A percentile compares a stretch with the other conserved stretches of the same genome.
Evolutionary conservation across 2,113 vertebrate species (phyloP).

Genomic region (Sarotherodon lohbergeri): DNA sequence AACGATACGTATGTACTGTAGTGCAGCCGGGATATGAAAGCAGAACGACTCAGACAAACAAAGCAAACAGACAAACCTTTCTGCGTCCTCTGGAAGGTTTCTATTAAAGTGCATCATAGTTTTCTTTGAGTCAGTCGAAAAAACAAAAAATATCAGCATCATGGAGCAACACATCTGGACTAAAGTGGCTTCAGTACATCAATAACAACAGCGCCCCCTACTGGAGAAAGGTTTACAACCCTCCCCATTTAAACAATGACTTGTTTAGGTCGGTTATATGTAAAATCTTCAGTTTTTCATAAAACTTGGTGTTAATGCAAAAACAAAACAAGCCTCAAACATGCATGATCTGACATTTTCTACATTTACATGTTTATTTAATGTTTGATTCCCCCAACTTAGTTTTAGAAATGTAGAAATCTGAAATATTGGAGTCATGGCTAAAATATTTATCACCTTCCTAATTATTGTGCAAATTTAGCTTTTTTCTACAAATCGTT

Average conservation of each 20-base stretch:
- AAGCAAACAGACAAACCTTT: neutral
- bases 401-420: neutral
- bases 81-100: neutral
- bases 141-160: neutral
- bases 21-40: neutral
- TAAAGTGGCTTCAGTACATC: rapidly evolving
- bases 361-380: neutral
- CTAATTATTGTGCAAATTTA: neutral
- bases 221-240: neutral
- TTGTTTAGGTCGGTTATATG: neutral
- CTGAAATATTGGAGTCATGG: neutral
- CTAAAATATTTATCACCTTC: neutral
- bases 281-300: neutral
- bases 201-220: neutral
- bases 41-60: neutral
- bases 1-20: neutral
- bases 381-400: neutral
- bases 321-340: neutral
- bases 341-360: rapidly evolving
- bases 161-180: neutral
- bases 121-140: neutral
- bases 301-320: rapidly evolving
- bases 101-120: constrained; percentile 30
- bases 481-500: neutral
- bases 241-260: neutral